Evolutionary conservation across 2,888 invertebrate species (phyloP).

Genomic region (Aproaerema taeniolella): DNA sequence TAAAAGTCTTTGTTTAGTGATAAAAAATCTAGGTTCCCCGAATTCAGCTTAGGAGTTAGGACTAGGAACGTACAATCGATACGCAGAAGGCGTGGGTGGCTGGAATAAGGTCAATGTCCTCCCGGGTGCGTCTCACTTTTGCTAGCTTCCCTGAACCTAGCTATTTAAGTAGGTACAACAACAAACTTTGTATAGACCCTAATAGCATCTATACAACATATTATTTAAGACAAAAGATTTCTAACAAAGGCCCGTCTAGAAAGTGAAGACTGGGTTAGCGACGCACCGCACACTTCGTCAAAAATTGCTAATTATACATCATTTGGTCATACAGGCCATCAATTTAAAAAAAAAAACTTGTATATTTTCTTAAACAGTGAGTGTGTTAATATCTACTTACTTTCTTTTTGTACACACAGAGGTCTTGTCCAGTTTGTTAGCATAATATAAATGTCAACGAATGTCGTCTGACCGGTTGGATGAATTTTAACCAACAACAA

Average conservation of each 20-base stretch:
- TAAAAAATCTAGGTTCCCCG: too few species aligned
- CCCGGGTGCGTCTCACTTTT: constrained; percentile 28
- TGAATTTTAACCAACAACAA: constrained; percentile 39
- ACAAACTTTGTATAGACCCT: not conserved
- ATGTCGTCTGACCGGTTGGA: constrained; percentile 58
- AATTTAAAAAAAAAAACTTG: too few species aligned
- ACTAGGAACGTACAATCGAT: constrained; percentile 31
- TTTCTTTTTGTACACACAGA: constrained; percentile 51
- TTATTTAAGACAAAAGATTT: constrained; percentile 1
- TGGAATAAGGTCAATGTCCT: constrained; percentile 40
- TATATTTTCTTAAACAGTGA: too few species aligned
- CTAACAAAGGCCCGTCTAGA: constrained; percentile 6
- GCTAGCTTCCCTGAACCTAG: constrained; percentile 1
- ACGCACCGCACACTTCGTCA: constrained; percentile 4
- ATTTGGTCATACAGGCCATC: too few species aligned
- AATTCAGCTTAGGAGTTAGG: constrained; percentile 5
- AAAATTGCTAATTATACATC: constrained; percentile 9
- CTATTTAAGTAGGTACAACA: not conserved
- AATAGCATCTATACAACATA: constrained; percentile 2
- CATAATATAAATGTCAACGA: constrained; percentile 67
- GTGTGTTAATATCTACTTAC: too few species aligned
- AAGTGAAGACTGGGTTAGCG: constrained; percentile 5
- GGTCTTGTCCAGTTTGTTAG: constrained; percentile 55
- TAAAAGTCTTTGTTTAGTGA: too few species aligned
- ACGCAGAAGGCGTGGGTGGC: constrained; percentile 35